Percentiles rank a stretch among this genome's conserved stretches.
phyloP scores from a whole-genome alignment of 2,113 vertebrate genomes.

The Rhinolophus sinicus region DNA sequence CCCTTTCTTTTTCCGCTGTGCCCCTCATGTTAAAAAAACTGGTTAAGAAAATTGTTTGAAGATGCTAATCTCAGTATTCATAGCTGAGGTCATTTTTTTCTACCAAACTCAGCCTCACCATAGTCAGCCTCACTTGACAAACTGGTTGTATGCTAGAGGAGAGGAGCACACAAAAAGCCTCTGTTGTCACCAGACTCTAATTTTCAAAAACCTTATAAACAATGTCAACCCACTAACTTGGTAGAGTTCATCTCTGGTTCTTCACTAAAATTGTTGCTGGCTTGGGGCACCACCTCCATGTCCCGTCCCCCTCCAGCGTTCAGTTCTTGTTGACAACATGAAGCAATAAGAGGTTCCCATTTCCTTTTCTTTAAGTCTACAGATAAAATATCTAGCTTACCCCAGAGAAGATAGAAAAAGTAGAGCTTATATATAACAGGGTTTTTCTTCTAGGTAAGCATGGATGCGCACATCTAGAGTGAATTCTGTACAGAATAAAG shows the following conservation, averaged over 20 bases:
- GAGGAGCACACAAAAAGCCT: background rate
- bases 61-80: background rate
- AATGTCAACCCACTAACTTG: background rate
- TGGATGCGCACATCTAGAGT: background rate
- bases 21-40: background rate
- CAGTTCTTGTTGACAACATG: background rate
- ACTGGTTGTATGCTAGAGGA: background rate
- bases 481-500: background rate
- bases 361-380: background rate
- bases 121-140: background rate
- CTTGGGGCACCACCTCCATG: background rate
- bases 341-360: background rate
- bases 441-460: background rate
- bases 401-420: background rate
- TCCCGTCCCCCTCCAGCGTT: background rate
- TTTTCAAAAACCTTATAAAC: background rate
- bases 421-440: background rate
- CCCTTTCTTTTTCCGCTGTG: background rate
- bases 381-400: background rate
- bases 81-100: background rate
- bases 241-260: background rate
- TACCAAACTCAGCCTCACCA: background rate
- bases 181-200: background rate
- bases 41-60: constrained; percentile 5
- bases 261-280: background rate